Conservation (phyloP, 2,888 invertebrate genomes). For the Volucella inflata region DNA sequence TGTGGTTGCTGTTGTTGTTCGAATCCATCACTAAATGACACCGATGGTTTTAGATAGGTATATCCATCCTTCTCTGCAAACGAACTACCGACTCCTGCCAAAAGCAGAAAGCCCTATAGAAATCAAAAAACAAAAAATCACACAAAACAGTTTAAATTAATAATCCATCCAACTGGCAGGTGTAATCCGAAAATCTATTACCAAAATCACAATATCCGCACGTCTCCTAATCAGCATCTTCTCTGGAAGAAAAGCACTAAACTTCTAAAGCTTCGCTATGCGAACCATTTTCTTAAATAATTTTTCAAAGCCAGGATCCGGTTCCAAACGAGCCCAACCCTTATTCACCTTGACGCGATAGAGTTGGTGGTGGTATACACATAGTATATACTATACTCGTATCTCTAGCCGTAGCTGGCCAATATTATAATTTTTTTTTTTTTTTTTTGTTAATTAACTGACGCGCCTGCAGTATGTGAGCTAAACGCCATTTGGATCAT, state of each 20-base stretch:
- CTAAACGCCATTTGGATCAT: conserved; percentile 48
- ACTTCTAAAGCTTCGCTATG: conserved; percentile 67
- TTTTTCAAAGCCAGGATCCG: conserved; percentile 67
- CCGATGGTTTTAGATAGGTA: conserved; percentile 32
- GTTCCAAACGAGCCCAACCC: conserved; percentile 68
- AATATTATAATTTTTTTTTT: conserved; percentile 60
- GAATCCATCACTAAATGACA: conserved; percentile 45
- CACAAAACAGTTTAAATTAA: conserved; percentile 1
- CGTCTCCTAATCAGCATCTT: conserved; percentile 69
- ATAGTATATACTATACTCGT: too few species aligned
- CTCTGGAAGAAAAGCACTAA: conserved; percentile 57
- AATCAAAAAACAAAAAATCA: conserved; percentile 10
- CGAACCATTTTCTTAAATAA: conserved; percentile 66
- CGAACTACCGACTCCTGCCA: conserved; percentile 40
- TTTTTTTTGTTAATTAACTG: conserved; percentile 49
- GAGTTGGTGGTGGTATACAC: not conserved
- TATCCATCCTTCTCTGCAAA: conserved; percentile 57
- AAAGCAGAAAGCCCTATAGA: conserved; percentile 56
- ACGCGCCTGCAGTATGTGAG: not conserved
- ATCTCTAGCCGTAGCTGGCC: conserved; percentile 24
- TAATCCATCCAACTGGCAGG: not conserved
- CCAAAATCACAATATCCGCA: conserved; percentile 58
- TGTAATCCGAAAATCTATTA: conserved; percentile 28
- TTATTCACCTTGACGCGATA: conserved; percentile 44
- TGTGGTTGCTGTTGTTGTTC: conserved; percentile 14